Evolutionary conservation across 2,888 invertebrate species (phyloP).

Genomic region (Clusia tigrina): DNA sequence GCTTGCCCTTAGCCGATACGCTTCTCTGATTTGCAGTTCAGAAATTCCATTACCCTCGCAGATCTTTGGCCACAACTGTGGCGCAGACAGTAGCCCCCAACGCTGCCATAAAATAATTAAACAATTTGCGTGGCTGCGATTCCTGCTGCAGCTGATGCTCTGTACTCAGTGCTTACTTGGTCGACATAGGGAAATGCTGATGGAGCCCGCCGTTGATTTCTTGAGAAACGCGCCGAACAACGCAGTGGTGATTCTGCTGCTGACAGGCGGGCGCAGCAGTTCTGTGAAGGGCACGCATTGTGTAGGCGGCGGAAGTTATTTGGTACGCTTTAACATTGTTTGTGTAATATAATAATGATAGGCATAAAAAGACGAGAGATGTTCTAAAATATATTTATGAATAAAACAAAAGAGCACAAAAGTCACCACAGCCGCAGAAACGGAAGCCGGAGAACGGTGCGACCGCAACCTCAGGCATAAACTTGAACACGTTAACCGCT

Average conservation of each 20-base stretch:
- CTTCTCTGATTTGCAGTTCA: neutral
- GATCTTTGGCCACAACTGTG: constrained; percentile 6
- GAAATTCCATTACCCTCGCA: constrained; percentile 4
- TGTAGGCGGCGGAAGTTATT: too few species aligned
- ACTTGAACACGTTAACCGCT: too few species aligned
- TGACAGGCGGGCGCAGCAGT: neutral
- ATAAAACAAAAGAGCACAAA: too few species aligned
- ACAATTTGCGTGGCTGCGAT: neutral
- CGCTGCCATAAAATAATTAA: constrained; percentile 2
- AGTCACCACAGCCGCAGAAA: neutral
- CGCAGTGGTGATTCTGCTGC: neutral
- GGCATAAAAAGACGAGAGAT: neutral
- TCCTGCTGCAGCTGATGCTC: neutral
- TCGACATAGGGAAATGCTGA: neutral
- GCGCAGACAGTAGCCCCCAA: neutral
- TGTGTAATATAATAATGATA: neutral
- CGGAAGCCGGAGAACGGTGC: neutral
- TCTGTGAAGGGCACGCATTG: neutral
- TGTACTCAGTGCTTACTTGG: neutral
- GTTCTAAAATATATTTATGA: neutral
- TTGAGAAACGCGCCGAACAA: neutral
- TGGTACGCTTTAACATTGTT: neutral
- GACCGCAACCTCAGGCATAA: neutral
- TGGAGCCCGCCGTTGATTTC: neutral
- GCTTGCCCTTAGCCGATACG: neutral